phyloP scores from a whole-genome alignment of 2,797 vertebrate species.

The Crocidura indochinensis region DNA sequence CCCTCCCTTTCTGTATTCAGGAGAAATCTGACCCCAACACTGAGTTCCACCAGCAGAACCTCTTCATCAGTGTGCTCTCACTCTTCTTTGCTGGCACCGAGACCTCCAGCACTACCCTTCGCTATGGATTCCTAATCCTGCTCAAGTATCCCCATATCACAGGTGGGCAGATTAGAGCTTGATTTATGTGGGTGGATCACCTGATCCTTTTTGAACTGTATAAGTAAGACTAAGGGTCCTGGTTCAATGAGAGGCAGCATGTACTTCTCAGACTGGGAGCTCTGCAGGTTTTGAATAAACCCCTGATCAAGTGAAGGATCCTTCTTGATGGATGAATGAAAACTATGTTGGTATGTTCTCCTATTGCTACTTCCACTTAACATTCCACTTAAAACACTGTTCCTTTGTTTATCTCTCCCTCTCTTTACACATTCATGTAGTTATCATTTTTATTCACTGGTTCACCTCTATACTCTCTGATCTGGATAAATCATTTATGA shows the following conservation, averaged over 20 bases:
- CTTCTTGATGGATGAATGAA: no score
- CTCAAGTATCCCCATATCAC: no score
- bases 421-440: not conserved
- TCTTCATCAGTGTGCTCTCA: no score
- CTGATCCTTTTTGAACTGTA: not conserved
- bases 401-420: not conserved
- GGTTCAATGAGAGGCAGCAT: accelerated
- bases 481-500: no score
- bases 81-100: no score
- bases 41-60: no score
- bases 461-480: not conserved
- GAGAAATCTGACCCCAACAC: no score
- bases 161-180: no score
- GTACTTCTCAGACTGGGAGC: not conserved
- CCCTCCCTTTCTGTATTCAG: not conserved
- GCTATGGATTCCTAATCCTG: no score
- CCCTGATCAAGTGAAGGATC: not conserved
- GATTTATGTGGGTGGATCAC: accelerated
- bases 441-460: not conserved
- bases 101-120: no score
- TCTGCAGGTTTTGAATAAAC: not conserved
- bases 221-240: not conserved
- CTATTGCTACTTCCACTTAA: not conserved
- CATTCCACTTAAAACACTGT: accelerated
- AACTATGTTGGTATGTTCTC: no score